Conservation (phyloP, 1,140 invertebrate species). For the Drosophila ironensis region DNA sequence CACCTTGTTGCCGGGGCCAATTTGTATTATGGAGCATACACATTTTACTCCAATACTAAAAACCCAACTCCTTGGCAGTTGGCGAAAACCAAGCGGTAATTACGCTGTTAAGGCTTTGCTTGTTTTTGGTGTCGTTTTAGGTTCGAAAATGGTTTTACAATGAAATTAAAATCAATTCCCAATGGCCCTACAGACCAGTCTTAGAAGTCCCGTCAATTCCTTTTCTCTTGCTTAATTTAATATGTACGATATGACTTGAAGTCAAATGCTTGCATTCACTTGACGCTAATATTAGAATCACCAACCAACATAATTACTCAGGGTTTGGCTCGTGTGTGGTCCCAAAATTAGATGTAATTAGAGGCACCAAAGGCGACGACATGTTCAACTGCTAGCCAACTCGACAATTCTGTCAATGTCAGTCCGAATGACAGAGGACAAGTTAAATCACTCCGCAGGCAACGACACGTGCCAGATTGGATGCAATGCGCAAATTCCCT, state of each 20-base stretch:
- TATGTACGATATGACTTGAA: neutral
- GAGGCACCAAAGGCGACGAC: neutral
- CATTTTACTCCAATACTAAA: neutral
- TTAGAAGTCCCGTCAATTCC: conserved; percentile 1
- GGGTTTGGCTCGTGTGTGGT: neutral
- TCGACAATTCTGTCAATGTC: conserved; percentile 3
- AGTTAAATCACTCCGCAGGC: conserved; percentile 31
- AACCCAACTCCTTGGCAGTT: conserved; percentile 13
- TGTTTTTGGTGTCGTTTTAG: conserved; percentile 45
- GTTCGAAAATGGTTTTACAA: conserved; percentile 72
- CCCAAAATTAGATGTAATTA: conserved; percentile 34
- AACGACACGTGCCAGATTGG: conserved; percentile 10
- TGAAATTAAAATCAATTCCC: conserved; percentile 71
- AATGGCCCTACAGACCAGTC: conserved; percentile 35
- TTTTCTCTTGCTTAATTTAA: too few species aligned
- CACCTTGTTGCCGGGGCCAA: conserved; percentile 56
- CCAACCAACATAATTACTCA: conserved; percentile 1
- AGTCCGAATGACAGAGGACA: conserved; percentile 6
- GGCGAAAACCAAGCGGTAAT: conserved; percentile 55
- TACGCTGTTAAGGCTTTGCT: conserved; percentile 21
- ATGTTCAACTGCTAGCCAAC: conserved; percentile 6
- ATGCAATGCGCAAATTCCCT: conserved; percentile 20
- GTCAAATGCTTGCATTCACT: neutral
- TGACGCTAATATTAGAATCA: neutral
- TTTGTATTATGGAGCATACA: conserved; percentile 50